Base-by-base conservation (phyloP, 2,797 vertebrate species). In the Adelosebastes latens region DNA sequence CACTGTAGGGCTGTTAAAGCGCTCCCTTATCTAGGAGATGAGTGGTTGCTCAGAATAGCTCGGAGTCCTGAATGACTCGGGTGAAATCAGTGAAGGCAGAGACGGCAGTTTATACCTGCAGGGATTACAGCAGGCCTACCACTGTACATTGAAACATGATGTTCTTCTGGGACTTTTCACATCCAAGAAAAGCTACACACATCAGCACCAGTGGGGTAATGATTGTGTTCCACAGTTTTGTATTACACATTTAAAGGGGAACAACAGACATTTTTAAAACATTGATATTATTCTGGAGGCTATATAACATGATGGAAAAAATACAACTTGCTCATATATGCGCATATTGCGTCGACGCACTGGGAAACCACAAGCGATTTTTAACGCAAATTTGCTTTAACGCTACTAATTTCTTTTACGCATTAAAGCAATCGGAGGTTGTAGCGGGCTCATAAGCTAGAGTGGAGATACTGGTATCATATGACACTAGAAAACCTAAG, bases 1-100 rank as follows among this genome's bases (percentile, higher is more conserved):
- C 59, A 60, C 18, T 63, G 27, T 70, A 34, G 34, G 34, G 27
- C 39, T 62, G 20, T 52, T 27, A 58, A 75, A 77, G 46, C n/a
- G 11, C 49, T 73, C 9, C 2, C 27, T 49, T 71, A 81, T 81
- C 52, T 13, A 8, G 59, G n/a, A 72, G 60, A 65, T n/a, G 12
- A 75, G 75, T 62, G 61, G 63, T 60, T 75, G 32, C 63, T 72
- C 62, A 29, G 62, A 81, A 77, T 71, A 79, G 58, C 64, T 76
- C 31, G 0, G 25, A 72, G 78, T 80, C 67, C 27, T 69, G 77
- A 88, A 36, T 76, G 81, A 82, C 64, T 31, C 4, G 29, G 46
- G 58, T 73, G 58, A 77, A 84, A 82, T 72, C 55, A 69, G 42
- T 29, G 31, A 80, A 74, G 72, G 70, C 75, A 84, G 73, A 78